phyloP scores from a whole-genome alignment of 2,113 vertebrate species.

The Alethe diademata region DNA sequence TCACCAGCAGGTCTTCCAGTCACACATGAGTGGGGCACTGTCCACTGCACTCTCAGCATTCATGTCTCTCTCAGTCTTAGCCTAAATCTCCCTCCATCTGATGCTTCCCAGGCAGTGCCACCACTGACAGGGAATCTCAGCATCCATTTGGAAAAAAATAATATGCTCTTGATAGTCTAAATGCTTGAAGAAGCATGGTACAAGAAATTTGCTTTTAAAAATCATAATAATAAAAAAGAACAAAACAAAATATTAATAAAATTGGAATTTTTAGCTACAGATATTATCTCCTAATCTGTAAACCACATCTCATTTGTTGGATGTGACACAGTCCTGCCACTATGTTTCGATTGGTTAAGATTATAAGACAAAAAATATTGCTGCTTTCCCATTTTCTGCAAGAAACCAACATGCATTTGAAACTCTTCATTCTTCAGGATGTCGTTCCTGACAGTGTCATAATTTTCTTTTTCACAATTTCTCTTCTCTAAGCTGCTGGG shows the following conservation, averaged over 20 bases:
- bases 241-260: background rate
- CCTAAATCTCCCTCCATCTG: background rate
- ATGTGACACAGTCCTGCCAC: background rate
- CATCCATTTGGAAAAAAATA: background rate
- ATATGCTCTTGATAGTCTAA: background rate
- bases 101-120: background rate
- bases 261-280: background rate
- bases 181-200: background rate
- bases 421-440: background rate
- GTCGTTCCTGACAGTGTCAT: background rate
- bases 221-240: background rate
- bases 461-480: background rate
- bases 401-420: background rate
- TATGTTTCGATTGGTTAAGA: background rate
- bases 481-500: background rate
- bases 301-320: background rate
- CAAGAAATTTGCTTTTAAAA: background rate
- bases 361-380: background rate
- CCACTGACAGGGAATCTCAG: background rate
- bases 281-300: background rate
- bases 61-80: background rate
- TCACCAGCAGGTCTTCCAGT: background rate
- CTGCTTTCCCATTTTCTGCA: background rate
- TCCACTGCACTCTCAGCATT: background rate
- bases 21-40: background rate